Evolutionary conservation across 2,888 invertebrate genomes (phyloP).

Genomic region (Adelphocoris suturalis): DNA sequence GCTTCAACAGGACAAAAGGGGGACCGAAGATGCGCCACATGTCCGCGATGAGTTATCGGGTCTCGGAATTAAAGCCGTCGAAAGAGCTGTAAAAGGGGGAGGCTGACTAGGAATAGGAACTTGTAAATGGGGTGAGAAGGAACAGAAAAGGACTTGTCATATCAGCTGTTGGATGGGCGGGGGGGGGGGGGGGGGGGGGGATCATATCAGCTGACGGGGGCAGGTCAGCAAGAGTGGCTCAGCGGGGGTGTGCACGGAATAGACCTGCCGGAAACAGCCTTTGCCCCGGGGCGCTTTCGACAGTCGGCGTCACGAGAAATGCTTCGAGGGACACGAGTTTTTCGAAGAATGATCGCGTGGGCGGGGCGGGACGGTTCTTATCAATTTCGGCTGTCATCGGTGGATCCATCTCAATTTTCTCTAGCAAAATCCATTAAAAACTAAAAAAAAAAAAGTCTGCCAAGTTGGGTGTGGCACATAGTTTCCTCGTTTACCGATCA

Average conservation of each 20-base stretch:
- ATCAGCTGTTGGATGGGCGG: neutral
- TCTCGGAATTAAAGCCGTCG: neutral
- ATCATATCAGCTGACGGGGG: neutral
- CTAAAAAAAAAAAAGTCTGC: too few relatives aligned
- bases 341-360: neutral
- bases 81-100: neutral
- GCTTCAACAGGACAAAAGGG: neutral
- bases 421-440: too few relatives aligned
- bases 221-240: too few relatives aligned
- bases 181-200: neutral
- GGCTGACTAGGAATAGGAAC: neutral
- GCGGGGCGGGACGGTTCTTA: neutral
- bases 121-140: constrained; percentile 46
- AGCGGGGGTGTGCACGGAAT: too few relatives aligned
- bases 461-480: too few relatives aligned
- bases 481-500: too few relatives aligned
- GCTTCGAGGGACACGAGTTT: constrained; percentile 19
- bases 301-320: neutral
- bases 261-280: constrained; percentile 37
- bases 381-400: neutral
- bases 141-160: too few relatives aligned
- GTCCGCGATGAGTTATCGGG: neutral
- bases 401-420: neutral
- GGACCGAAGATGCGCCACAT: neutral
- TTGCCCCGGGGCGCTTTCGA: neutral